Evolutionary conservation across 2,888 invertebrate genomes (phyloP), one percentile per base, ranked within the genome.

Genomic region (Macrophya alboannulata): DNA sequence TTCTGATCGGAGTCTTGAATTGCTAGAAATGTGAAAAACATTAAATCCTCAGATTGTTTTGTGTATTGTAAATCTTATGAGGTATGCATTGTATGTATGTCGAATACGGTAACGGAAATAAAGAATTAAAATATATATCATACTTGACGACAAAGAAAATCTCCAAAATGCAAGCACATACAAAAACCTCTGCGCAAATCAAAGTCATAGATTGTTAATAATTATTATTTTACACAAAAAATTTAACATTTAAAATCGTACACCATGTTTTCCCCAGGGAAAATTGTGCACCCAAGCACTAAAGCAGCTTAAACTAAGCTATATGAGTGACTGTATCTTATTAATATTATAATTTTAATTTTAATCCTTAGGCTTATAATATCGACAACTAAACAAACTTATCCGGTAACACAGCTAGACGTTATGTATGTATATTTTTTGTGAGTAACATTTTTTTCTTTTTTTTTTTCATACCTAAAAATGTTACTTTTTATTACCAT

Each of bases 371-470:
- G 51, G 71, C 83, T 83, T 83, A 83, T 68, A 81, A 59, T 81
- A 83, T 83, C 51, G 83, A 82, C 81, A 71, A 85, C 81, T 85
- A 82, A 85, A 71, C 43, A 71, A 85, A 85, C 81, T 85, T 82
- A 82, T 82, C 79, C 85, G 51, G 51, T 77, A 65, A 55, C 71
- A 85, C 81, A 81, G 79, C 85, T 77, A 85, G 79, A 85, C 85
- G 85, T 81, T 81, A 85, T 65, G 68, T 84, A 51, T 82, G 37
- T 68, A 17, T 65, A 25, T 65, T 65, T 48, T 79, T 81, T 68
- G 68, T 85, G 25, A 72, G 72, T 86, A 82, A 74, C 83, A 83
- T 21, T 25, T 55, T 82, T 48, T 68, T 48, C 68, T 68, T 83
- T 68, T 68, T 21, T 25, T 55, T 82, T 48, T 68, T 48, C 68